Evolutionary conservation across 2,797 vertebrate genomes (phyloP).

Genomic region (Myotis daubentonii): DNA sequence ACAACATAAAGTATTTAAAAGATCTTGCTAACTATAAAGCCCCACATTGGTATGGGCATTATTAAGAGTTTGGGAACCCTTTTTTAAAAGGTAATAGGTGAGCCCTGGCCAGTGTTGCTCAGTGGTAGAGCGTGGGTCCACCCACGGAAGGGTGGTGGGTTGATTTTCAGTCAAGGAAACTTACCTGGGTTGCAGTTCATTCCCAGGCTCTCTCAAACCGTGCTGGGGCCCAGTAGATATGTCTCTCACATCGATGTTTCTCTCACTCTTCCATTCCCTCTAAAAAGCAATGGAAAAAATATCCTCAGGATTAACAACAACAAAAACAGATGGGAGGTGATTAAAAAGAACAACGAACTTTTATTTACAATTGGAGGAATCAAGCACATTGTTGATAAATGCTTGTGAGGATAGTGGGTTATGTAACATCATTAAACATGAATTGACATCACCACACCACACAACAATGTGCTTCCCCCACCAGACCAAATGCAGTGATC

Average conservation of each 20-base stretch:
- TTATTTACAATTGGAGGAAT: background rate
- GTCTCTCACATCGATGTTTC: no score
- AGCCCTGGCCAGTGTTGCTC: no score
- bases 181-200: no score
- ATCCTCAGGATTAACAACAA: no score
- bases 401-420: background rate
- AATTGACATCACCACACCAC: constrained; percentile 48
- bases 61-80: constrained; percentile 13
- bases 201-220: no score
- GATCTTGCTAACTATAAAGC: background rate
- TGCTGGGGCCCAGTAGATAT: no score
- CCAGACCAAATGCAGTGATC: constrained; percentile 32
- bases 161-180: no score
- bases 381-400: background rate
- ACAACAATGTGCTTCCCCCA: background rate
- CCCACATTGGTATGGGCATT: background rate
- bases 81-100: constrained; percentile 4
- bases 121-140: no score
- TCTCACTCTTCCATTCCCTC: no score
- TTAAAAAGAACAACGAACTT: background rate
- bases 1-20: constrained; percentile 11
- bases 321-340: background rate
- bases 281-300: no score
- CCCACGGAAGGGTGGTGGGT: no score
- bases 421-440: background rate